Conservation (phyloP, 2,888 invertebrate species). For the Leucozona laternaria region DNA sequence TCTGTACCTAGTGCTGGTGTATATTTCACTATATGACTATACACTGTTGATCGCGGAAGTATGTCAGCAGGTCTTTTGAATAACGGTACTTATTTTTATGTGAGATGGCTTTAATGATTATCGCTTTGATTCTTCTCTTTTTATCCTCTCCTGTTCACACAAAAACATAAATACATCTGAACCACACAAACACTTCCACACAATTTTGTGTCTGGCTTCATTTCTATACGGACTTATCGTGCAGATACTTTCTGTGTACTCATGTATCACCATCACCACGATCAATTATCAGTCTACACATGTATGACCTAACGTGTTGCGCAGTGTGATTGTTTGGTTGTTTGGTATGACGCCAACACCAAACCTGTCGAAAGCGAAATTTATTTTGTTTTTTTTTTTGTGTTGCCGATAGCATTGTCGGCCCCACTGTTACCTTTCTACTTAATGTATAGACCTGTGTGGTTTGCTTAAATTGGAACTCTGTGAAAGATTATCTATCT, state of each 20-base stretch:
- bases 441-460: slow-evolving; percentile 25
- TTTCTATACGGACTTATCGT: slow-evolving; percentile 1
- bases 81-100: slow-evolving; percentile 82
- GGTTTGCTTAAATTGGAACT: slow-evolving; percentile 54
- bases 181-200: neutral
- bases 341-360: slow-evolving; percentile 75
- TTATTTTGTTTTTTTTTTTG: slow-evolving; percentile 75
- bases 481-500: slow-evolving; percentile 58
- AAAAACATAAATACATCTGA: neutral
- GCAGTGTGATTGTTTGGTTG: slow-evolving; percentile 42
- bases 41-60: slow-evolving; percentile 83
- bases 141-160: slow-evolving; percentile 45
- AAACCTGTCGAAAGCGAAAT: slow-evolving; percentile 84
- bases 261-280: slow-evolving; percentile 25
- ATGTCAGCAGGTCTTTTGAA: slow-evolving; percentile 84
- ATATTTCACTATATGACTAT: slow-evolving; percentile 41
- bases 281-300: slow-evolving; percentile 49
- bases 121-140: slow-evolving; percentile 69
- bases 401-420: slow-evolving; percentile 16
- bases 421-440: slow-evolving; percentile 35
- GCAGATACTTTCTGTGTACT: slow-evolving; percentile 16
- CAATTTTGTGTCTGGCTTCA: slow-evolving; percentile 31
- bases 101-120: slow-evolving; percentile 76
- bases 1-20: slow-evolving; percentile 31
- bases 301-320: slow-evolving; percentile 71